phyloP scores from a whole-genome alignment of 2,888 invertebrate species.

The Teleogryllus oceanicus region DNA sequence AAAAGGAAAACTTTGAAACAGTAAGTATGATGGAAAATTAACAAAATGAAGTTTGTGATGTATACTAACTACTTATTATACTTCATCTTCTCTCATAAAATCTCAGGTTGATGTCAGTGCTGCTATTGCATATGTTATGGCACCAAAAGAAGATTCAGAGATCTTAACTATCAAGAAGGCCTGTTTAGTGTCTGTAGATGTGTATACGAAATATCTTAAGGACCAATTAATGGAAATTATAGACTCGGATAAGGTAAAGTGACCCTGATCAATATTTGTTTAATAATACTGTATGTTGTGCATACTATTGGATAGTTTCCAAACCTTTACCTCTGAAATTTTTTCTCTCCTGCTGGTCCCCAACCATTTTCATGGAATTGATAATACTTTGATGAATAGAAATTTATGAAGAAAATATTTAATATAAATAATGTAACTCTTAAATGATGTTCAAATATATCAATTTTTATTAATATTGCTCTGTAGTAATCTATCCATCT shows the following conservation, averaged over 20 bases:
- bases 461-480: no score
- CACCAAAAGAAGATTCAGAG: conserved; percentile 92
- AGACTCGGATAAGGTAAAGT: conserved; percentile 83
- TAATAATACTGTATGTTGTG: no score
- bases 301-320: background rate
- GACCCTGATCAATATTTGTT: conserved; percentile 21
- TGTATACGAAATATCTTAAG: conserved; percentile 93
- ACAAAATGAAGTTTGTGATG: background rate
- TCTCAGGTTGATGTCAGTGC: conserved; percentile 73
- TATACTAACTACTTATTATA: background rate
- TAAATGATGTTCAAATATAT: no score
- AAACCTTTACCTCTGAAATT: background rate
- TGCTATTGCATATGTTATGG: conserved; percentile 80
- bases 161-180: conserved; percentile 87
- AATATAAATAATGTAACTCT: no score
- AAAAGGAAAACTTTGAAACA: conserved; percentile 75
- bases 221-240: conserved; percentile 98
- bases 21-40: conserved; percentile 44
- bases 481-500: no score
- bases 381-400: no score
- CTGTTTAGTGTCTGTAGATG: conserved; percentile 85
- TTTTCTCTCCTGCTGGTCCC: background rate
- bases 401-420: no score
- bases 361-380: no score
- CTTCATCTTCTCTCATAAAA: background rate